phyloP scores from a whole-genome alignment of 2,113 vertebrate species.

The Platysteira castanea region DNA sequence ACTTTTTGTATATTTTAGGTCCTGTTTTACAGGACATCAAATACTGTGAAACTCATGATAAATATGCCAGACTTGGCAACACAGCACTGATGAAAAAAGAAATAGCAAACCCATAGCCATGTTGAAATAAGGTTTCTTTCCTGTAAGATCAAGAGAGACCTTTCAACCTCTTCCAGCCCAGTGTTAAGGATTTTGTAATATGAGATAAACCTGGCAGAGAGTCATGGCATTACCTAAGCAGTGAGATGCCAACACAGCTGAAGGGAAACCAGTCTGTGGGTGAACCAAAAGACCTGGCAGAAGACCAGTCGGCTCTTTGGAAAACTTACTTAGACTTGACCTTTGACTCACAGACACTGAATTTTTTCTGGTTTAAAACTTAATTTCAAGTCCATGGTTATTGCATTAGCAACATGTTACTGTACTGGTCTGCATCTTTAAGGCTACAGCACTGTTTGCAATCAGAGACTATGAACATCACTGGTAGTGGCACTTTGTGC shows the following conservation, averaged over 20 bases:
- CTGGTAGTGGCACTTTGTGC: background rate
- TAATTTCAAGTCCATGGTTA: background rate
- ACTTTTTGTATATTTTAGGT: background rate
- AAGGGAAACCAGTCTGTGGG: background rate
- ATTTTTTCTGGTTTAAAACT: conserved; percentile 3
- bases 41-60: background rate
- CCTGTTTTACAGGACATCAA: background rate
- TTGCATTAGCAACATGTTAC: background rate
- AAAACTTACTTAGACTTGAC: background rate
- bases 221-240: background rate
- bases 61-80: background rate
- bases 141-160: background rate
- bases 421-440: background rate
- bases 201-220: background rate
- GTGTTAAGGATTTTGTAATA: background rate
- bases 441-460: background rate
- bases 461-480: background rate
- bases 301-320: background rate
- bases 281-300: background rate
- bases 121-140: background rate
- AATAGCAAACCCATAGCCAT: background rate
- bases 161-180: background rate
- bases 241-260: background rate
- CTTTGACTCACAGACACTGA: background rate
- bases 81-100: background rate